These are phyloP conservation scores for Forbesichthys papilliferus DNA, from an alignment of 2,113 vertebrate species.

Conservation along the genomic window DNA sequence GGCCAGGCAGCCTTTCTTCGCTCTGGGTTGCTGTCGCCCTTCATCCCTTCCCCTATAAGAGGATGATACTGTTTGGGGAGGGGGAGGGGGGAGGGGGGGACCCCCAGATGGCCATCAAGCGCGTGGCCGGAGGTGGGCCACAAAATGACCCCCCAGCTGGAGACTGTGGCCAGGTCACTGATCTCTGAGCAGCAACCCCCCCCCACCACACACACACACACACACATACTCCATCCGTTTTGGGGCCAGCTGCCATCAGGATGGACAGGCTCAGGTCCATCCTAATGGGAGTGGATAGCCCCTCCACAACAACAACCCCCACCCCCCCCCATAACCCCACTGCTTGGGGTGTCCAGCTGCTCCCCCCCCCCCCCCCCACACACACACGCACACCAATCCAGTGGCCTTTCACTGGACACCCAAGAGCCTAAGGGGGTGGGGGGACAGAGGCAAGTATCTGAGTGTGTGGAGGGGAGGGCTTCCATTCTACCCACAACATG, in stretches of 20 bases:
- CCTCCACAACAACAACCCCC: constrained; percentile 5
- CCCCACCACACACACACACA: background rate
- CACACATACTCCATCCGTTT: constrained; percentile 18
- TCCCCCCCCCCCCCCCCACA: constrained; percentile 4
- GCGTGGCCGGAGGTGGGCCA: constrained; percentile 77
- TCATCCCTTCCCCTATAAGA: constrained; percentile 33
- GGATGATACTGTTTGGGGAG: constrained; percentile 43
- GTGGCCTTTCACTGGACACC: constrained; percentile 77
- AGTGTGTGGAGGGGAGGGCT: constrained; percentile 19
- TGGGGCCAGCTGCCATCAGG: constrained; percentile 74
- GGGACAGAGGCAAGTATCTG: constrained; percentile 41
- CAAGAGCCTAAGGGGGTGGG: constrained; percentile 53
- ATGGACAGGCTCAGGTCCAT: constrained; percentile 28
- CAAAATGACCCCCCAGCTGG: constrained; percentile 79
- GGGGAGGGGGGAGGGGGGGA: constrained; percentile 3
- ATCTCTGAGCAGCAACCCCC: constrained; percentile 62
- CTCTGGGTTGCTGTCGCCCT: constrained; percentile 49
- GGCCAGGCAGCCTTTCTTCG: constrained; percentile 62
- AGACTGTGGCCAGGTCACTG: constrained; percentile 81
- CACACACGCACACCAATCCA: constrained; percentile 36
- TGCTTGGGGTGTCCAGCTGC: constrained; percentile 69
- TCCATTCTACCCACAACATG: background rate
- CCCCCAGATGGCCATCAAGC: constrained; percentile 78
- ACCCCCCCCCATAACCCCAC: constrained; percentile 13
- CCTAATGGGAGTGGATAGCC: constrained; percentile 70